Evolutionary conservation across 2,888 invertebrate genomes (phyloP).

Genomic region (Automeris io): DNA sequence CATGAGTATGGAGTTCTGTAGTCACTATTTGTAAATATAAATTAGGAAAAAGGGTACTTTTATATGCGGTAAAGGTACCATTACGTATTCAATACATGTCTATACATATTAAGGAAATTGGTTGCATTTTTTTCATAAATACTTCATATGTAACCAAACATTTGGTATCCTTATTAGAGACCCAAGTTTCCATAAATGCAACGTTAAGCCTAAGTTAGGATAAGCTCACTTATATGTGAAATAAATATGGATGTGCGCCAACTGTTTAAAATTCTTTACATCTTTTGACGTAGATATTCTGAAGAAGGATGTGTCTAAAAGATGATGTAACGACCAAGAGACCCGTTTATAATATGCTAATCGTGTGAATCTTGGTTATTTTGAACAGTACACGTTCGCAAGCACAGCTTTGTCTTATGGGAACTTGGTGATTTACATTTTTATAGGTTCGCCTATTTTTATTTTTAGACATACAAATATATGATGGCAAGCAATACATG

Average conservation of each 20-base stretch:
- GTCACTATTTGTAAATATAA: too few species aligned
- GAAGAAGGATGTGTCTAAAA: slow-evolving; percentile 27
- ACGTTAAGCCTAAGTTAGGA: neutral
- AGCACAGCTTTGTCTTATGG: slow-evolving; percentile 7
- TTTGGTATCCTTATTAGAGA: neutral
- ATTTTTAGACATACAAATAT: too few species aligned
- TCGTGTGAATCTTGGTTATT: slow-evolving; percentile 24
- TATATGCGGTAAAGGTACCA: too few species aligned
- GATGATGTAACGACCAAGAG: slow-evolving; percentile 25
- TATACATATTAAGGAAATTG: neutral
- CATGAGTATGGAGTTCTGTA: too few species aligned
- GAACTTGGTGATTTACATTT: slow-evolving; percentile 9
- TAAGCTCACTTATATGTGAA: neutral
- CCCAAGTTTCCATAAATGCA: neutral
- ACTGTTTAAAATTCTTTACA: slow-evolving; percentile 30
- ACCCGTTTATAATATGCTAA: slow-evolving; percentile 33
- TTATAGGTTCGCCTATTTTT: neutral
- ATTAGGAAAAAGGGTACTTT: too few species aligned
- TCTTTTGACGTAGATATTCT: slow-evolving; percentile 20
- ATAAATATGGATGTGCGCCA: slow-evolving; percentile 3
- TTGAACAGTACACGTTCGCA: slow-evolving; percentile 8
- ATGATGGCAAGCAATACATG: too few species aligned
- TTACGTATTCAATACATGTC: too few species aligned
- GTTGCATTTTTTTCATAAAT: neutral
- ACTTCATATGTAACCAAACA: neutral